Conservation (phyloP, 2,888 invertebrate genomes). For the Anthrax anthrax region DNA sequence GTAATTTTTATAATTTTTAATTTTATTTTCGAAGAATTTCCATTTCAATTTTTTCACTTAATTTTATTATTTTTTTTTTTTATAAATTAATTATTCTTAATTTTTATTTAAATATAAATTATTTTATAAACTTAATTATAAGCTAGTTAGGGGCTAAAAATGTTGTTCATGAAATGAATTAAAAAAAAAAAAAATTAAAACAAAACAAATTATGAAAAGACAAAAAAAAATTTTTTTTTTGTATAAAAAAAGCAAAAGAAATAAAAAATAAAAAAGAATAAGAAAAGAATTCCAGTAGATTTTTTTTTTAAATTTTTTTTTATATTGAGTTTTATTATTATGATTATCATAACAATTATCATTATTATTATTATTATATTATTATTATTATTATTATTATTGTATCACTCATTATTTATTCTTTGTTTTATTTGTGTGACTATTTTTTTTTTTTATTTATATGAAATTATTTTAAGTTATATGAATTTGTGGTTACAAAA, state of each 20-base stretch:
- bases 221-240: slow-evolving; percentile 3
- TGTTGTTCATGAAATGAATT: slow-evolving; percentile 7
- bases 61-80: too few relatives aligned
- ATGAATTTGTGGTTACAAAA: slow-evolving; percentile 8
- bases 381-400: slow-evolving; percentile 6
- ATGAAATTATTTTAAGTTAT: slow-evolving; percentile 7
- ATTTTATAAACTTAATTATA: not conserved
- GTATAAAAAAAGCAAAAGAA: not conserved
- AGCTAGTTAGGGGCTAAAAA: slow-evolving; percentile 5
- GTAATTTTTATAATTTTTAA: not conserved
- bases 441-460: slow-evolving; percentile 10
- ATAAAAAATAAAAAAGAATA: slow-evolving; percentile 2
- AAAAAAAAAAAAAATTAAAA: not conserved
- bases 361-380: slow-evolving; percentile 6
- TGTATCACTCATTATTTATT: slow-evolving; percentile 7
- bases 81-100: too few relatives aligned
- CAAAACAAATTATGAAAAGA: not conserved
- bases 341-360: not conserved
- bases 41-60: not conserved
- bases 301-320: slow-evolving; percentile 3
- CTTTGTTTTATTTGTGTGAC: slow-evolving; percentile 9
- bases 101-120: not conserved
- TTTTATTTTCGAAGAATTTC: not conserved
- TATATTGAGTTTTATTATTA: not conserved
- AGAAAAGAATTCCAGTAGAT: slow-evolving; percentile 9